Base-by-base conservation (phyloP, 1,140 invertebrate species). In the Anastrepha obliqua region DNA sequence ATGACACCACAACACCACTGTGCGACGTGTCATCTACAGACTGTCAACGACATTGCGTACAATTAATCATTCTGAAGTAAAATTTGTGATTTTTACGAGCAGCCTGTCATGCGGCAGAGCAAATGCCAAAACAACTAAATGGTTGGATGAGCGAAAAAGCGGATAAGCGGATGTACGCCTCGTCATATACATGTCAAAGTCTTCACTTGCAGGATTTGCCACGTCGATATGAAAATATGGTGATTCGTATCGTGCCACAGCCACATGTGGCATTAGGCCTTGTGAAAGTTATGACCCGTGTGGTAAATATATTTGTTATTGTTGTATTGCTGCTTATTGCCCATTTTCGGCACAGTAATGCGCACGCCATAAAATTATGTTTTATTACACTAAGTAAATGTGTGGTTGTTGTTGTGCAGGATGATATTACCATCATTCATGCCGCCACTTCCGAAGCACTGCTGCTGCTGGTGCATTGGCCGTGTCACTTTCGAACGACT, bases 11-110 rank as follows among this genome's bases (percentile, higher is more conserved):
- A 29, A 29, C 29, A 17, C 13, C 13, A 62, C 60, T 55, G n/a
- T 62, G n/a, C 60, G 44, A 81, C 74, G 89, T 90, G 90, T 86
- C 64, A 29, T 67, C 58, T 74, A 89, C 89, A 89, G 88, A 89
- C 91, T 92, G 90, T 91, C 91, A 92, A 89, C 87, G 88, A 88
- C 65, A 47, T 29, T 74, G 59, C 29, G 65, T 51, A 60, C 67
- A 81, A 88, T 88, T 88, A 88, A 88, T 88, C 88, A 88, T 65
- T 87, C 59, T 44, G 70, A 88, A 81, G 88, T 81, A 60, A 87
- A 74, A 86, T 88, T 88, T 88, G 64, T 87, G 58, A 65, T 64
- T 88, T 88, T 88, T 88, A 88, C 86, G 88, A 88, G 88, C 87
- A 67, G 55, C 62, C 67, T 86, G 87, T 88, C 87, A 88, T 64